phyloP scores from a whole-genome alignment of 2,113 vertebrate genomes.

The Laticauda colubrina region DNA sequence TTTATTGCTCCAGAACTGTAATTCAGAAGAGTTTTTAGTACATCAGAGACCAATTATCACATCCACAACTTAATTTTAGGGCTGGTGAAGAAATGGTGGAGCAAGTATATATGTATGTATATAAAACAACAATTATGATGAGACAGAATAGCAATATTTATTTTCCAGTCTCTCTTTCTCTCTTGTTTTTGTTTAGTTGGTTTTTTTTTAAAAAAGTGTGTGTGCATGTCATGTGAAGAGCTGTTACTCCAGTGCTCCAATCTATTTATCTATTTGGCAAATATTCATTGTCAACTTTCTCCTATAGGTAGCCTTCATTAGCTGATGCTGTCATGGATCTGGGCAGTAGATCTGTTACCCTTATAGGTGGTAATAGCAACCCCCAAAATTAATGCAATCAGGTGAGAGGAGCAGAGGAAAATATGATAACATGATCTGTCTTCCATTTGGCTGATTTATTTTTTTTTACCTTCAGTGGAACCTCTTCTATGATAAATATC shows the following conservation, averaged over 20 bases:
- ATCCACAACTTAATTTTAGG: neutral
- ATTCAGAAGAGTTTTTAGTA: conserved; percentile 30
- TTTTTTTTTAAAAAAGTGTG: neutral
- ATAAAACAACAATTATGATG: neutral
- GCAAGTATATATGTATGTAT: neutral
- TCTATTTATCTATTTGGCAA: conserved; percentile 27
- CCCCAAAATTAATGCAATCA: conserved; percentile 62
- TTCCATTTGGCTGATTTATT: neutral
- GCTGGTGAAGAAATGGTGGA: neutral
- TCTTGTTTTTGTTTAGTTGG: neutral
- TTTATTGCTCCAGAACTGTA: neutral
- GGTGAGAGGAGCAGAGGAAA: conserved; percentile 57
- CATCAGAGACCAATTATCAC: conserved; percentile 20
- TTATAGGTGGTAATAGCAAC: conserved; percentile 46
- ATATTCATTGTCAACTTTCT: neutral
- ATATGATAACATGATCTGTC: conserved; percentile 46
- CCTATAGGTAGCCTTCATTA: conserved; percentile 16
- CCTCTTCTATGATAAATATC: conserved; percentile 70
- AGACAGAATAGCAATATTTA: neutral
- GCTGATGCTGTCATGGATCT: conserved; percentile 32
- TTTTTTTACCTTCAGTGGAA: conserved; percentile 42
- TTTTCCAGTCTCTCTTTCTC: neutral
- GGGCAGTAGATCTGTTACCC: conserved; percentile 37
- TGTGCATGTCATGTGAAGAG: neutral
- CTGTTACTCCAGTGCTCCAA: neutral